Evolutionary conservation across 2,888 invertebrate species (phyloP), one percentile per base, ranked within the genome.

Genomic region (Aphidius colemani): DNA sequence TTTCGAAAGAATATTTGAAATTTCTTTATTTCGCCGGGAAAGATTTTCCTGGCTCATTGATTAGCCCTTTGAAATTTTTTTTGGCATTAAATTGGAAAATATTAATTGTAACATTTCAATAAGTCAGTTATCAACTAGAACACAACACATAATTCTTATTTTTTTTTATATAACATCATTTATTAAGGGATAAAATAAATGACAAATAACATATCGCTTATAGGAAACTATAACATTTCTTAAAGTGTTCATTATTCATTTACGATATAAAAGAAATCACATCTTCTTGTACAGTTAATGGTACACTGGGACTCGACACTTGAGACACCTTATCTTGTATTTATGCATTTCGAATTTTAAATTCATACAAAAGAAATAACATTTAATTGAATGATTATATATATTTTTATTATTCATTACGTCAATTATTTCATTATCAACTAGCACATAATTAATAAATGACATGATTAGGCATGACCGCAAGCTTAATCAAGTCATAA

Each of bases 191-290:
- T 81, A 80, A 82, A 82, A 82, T 82, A 81, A 82, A 82, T 82
- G 82, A 82, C 78, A 81, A 82, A 80, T 82, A 82, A 82, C 81
- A 80, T 82, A 82, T 82, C 78, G 79, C 80, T 81, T 82, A 81
- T 81, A 82, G 76, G 81, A 82, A 82, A 82, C 80, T 82, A 81
- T 81, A 82, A 82, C 80, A 82, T 81, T 81, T 81, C 76, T 82
- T 81, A 81, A 73, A 78, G 78, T 80, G 78, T 81, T 82, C 78
- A 79, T 81, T 78, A 75, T 71, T 71, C 75, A 77, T 68, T n/a
- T 82, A 82, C 75, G 77, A 82, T 81, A 81, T 80, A 82, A 82
- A 82, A 82, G 77, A 82, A 82, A 82, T 82, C 80, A 81, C 81
- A 81, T 81, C 78, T 78, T 72, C 75, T 70, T 57, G 41, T 59